These are phyloP conservation scores for Drosophila pseudotalamancana DNA, from an alignment of 2,888 invertebrate genomes.

Conservation along the genomic window DNA sequence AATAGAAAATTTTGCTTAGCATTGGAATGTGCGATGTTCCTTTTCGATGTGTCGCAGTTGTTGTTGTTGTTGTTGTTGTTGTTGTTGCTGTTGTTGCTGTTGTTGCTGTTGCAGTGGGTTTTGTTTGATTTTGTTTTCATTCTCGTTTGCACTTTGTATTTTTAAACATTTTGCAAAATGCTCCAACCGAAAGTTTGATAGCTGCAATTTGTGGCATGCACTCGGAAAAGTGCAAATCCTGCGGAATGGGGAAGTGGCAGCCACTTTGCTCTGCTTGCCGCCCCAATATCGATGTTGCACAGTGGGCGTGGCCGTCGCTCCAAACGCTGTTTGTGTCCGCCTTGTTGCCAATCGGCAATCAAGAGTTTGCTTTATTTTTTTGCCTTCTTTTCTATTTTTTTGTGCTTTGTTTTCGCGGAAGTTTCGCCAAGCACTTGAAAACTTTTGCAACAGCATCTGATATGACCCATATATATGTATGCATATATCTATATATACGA, in stretches of 20 bases:
- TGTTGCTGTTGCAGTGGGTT: slow-evolving; percentile 13
- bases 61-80: slow-evolving; percentile 27
- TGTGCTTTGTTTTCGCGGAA: slow-evolving; percentile 24
- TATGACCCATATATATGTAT: slow-evolving; percentile 48
- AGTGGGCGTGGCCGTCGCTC: slow-evolving; percentile 42
- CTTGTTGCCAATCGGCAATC: slow-evolving; percentile 44
- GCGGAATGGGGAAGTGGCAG: slow-evolving; percentile 53
- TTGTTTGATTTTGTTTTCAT: slow-evolving; percentile 48
- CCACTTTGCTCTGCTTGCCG: not conserved
- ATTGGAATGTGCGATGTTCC: slow-evolving; percentile 75
- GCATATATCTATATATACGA: slow-evolving; percentile 9
- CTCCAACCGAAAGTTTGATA: slow-evolving; percentile 62
- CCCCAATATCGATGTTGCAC: slow-evolving; percentile 39
- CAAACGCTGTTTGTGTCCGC: slow-evolving; percentile 14
- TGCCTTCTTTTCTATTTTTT: not conserved
- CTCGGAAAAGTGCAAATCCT: slow-evolving; percentile 33
- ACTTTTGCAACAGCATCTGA: slow-evolving; percentile 47
- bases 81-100: slow-evolving; percentile 12
- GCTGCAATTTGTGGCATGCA: slow-evolving; percentile 66
- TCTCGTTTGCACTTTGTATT: slow-evolving; percentile 62
- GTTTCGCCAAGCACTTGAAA: slow-evolving; percentile 65
- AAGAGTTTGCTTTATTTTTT: slow-evolving; percentile 20
- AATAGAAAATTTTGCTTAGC: slow-evolving; percentile 76
- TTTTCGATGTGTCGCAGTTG: slow-evolving; percentile 47
- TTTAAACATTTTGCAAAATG: slow-evolving; percentile 73